Percentiles rank a stretch among this genome's conserved stretches.
phyloP scores from a whole-genome alignment of 2,113 vertebrate species.

The Hemichromis elongatus region DNA sequence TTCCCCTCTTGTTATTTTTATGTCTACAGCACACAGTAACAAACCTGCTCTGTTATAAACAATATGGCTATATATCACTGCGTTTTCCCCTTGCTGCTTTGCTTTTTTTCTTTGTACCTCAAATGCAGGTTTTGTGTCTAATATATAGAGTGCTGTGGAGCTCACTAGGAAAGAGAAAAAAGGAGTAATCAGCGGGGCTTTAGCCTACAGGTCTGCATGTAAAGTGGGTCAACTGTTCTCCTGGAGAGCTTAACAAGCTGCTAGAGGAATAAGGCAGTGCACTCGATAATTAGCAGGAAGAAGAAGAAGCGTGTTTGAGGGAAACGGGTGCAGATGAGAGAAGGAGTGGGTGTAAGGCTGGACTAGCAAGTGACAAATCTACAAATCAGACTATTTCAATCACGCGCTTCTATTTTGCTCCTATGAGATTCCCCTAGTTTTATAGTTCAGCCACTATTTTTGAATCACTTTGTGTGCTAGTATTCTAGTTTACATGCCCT shows the following conservation, averaged over 20 bases:
- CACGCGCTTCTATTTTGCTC: neutral
- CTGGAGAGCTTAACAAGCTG: slow-evolving; percentile 69
- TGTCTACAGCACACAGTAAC: neutral
- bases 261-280: slow-evolving; percentile 61
- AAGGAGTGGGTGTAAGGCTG: slow-evolving; percentile 34
- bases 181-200: slow-evolving; percentile 45
- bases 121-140: slow-evolving; percentile 1
- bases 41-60: neutral
- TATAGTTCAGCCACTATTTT: neutral
- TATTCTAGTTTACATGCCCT: neutral
- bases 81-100: neutral
- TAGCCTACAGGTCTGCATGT: slow-evolving; percentile 51
- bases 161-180: slow-evolving; percentile 38
- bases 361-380: slow-evolving; percentile 8
- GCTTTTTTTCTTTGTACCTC: neutral
- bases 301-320: slow-evolving; percentile 31
- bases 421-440: neutral
- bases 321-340: slow-evolving; percentile 19
- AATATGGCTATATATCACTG: neutral
- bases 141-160: neutral
- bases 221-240: slow-evolving; percentile 76
- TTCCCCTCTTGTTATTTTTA: neutral
- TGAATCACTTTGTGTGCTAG: neutral
- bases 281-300: slow-evolving; percentile 66
- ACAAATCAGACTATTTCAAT: neutral